These are phyloP conservation scores for Psephotus haematonotus DNA, from an alignment of 2,113 vertebrate species.

Conservation along the genomic window DNA sequence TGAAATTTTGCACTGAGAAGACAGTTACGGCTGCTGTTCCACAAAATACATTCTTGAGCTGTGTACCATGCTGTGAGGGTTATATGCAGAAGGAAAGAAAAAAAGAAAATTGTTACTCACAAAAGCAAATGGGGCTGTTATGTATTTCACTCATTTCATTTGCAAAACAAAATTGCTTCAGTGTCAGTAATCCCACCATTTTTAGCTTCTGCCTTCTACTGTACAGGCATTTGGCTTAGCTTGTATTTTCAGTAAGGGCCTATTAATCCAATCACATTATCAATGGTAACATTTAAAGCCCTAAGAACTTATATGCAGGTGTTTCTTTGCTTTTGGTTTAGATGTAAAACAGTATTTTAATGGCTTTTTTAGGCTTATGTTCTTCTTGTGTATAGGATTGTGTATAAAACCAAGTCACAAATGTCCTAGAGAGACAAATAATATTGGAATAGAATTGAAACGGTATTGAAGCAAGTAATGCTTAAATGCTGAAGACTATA, in stretches of 20 bases:
- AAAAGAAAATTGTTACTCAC: background rate
- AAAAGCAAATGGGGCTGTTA: background rate
- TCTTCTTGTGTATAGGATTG: background rate
- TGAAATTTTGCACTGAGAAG: background rate
- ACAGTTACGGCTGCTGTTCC: background rate
- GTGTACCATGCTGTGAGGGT: fast-evolving
- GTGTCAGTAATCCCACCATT: background rate
- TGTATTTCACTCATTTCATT: background rate
- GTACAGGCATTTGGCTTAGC: background rate
- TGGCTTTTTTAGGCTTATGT: background rate
- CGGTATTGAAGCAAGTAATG: background rate
- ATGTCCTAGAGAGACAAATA: background rate
- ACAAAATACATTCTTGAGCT: background rate
- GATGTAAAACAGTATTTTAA: background rate
- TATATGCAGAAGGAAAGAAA: background rate
- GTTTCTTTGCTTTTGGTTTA: background rate
- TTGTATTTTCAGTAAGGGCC: background rate
- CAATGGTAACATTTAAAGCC: background rate
- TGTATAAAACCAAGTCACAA: background rate
- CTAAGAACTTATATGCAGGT: background rate
- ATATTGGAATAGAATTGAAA: background rate
- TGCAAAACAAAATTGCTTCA: background rate
- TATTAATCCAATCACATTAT: background rate
- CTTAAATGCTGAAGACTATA: background rate
- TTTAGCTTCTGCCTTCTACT: background rate